Evolutionary conservation across 2,888 invertebrate species (phyloP).

Genomic region (Sthenelais limicola): DNA sequence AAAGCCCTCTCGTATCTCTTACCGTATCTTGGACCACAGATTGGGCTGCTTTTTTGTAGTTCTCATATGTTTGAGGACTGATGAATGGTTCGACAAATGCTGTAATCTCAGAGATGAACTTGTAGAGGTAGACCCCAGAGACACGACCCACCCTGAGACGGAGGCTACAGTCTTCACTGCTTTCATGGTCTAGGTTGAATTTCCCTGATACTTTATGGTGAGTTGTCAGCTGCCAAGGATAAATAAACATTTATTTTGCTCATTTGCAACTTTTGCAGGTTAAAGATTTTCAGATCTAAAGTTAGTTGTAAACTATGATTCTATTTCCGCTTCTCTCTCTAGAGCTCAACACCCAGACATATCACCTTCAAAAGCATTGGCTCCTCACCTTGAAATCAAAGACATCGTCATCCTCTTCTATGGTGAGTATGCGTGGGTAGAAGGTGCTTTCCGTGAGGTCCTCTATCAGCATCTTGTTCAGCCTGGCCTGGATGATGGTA

Average conservation of each 20-base stretch:
- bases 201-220: constrained; percentile 74
- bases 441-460: constrained; percentile 83
- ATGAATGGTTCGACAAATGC: constrained; percentile 71
- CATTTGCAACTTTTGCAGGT: too few species aligned
- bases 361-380: not conserved
- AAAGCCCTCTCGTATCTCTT: too few species aligned
- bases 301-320: too few species aligned
- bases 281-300: too few species aligned
- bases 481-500: constrained; percentile 81
- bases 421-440: constrained; percentile 83
- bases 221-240: constrained; percentile 56
- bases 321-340: too few species aligned
- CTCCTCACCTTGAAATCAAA: constrained; percentile 80
- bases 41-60: constrained; percentile 55
- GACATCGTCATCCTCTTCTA: constrained; percentile 86
- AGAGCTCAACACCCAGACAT: too few species aligned
- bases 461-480: constrained; percentile 80
- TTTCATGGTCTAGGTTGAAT: too few species aligned
- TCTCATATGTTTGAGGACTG: constrained; percentile 65
- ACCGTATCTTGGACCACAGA: constrained; percentile 49
- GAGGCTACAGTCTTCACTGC: constrained; percentile 82
- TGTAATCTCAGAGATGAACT: constrained; percentile 71
- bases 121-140: constrained; percentile 79
- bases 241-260: too few species aligned
- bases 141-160: constrained; percentile 81